Percentiles rank a stretch among this genome's conserved stretches.
These are phyloP conservation scores for Crossoptilon crossoptilon DNA, from an alignment of 2,797 vertebrate species.

Conservation along the genomic window DNA sequence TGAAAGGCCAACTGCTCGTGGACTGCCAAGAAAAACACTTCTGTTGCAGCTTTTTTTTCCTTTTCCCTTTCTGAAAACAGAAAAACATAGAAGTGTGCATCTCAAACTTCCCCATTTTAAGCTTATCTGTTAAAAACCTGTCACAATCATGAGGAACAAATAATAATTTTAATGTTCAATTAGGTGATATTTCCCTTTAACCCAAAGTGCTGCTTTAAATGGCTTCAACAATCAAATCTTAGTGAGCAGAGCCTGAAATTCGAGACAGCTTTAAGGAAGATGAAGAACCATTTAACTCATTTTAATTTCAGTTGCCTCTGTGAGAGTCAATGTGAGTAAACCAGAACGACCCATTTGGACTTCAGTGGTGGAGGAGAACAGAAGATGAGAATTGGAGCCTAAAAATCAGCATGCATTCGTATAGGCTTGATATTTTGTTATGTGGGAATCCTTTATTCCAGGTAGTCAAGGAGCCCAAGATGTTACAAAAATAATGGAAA, in stretches of 20 bases:
- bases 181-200: not conserved
- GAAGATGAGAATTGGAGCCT: not conserved
- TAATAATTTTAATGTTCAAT: not conserved
- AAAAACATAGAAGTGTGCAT: not conserved
- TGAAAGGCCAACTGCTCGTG: not conserved
- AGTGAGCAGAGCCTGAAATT: constrained; percentile 35
- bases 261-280: not conserved
- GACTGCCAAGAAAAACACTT: not conserved
- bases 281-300: not conserved
- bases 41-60: not conserved
- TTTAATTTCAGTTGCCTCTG: not conserved
- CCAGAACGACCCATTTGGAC: not conserved
- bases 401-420: fast-evolving
- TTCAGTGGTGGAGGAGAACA: not conserved
- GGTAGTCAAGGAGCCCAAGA: not conserved
- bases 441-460: not conserved
- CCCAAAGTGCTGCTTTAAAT: not conserved
- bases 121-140: not conserved
- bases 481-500: not conserved
- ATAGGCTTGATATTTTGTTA: not conserved
- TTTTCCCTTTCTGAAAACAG: not conserved
- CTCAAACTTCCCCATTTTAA: constrained; percentile 31
- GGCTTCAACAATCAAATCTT: constrained; percentile 5
- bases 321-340: not conserved
- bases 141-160: constrained; percentile 20